Evolutionary conservation across 2,888 invertebrate genomes (phyloP), one percentile per base, ranked within the genome.

Genomic region (Pristionchus mayeri): DNA sequence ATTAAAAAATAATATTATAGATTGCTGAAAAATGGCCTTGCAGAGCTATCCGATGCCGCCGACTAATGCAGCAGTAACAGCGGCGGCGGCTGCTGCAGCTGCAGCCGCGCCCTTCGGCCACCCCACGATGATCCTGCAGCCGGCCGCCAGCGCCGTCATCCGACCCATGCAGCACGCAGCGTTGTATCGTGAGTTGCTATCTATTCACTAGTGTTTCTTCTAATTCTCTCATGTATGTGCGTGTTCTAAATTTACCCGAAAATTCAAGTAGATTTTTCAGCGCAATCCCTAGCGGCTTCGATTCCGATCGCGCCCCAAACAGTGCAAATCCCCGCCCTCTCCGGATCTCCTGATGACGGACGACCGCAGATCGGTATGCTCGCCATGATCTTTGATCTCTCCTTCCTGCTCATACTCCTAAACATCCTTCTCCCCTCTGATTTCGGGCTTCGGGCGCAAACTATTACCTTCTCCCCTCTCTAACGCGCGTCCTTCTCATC

Each of bases 291-390:
- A 4, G 76, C 48, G 9, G 44, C 76, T 24, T 30, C 76, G 27
- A 76, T 50, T 27, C 76, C 76, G 0, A 48, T 76, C 76, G 27
- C 76, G 3, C 76, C 76, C 13, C 76, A 44, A 76, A 27, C 48
- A 0, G 27, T 48, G 2, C 48, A 44, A 16, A 16, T 16, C 44
- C 30, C 76, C 3, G 30, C 48, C 2, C 21, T 50, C 48, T 24
- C 24, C 13, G 48, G 76, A 7, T 67, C 67, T 1, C 67, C 76
- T 48, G 76, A 44, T 13, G 76, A 44, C n/a, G 48, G 44, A 2
- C 76, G 76, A 50, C 76, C 76, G 27, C 48, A 76, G 24, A 76
- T 48, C 76, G 76, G 76, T 76, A 76, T 48, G 48, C 44, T 76
- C 48, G 34, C 34, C 7, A 27, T 48, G 48, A 76, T 76, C 48